Percentiles rank a stretch among this genome's conserved stretches.
phyloP scores from a whole-genome alignment of 2,888 invertebrate genomes.

The Dysmachus trigonus region DNA sequence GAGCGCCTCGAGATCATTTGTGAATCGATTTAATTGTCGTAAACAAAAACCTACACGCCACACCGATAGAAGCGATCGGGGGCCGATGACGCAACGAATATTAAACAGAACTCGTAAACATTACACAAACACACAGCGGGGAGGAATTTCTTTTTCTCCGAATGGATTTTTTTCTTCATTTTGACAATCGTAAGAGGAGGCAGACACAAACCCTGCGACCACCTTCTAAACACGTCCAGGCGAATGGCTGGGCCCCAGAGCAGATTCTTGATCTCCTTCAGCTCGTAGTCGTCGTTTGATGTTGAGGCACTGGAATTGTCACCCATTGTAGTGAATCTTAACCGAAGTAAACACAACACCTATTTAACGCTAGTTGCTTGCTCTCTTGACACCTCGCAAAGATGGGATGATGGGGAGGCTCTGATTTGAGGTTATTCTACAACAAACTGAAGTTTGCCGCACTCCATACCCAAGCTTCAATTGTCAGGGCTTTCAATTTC shows the following conservation, averaged over 20 bases:
- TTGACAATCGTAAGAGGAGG: background rate
- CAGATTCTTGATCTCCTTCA: constrained; percentile 78
- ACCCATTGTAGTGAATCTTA: constrained; percentile 54
- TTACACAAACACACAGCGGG: constrained; percentile 16
- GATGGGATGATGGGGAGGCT: background rate
- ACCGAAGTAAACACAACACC: constrained; percentile 43
- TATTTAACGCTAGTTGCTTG: constrained; percentile 42
- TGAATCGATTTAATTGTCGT: constrained; percentile 2
- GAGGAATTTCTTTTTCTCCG: background rate
- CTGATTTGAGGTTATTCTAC: constrained; percentile 47
- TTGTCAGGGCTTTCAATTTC: background rate
- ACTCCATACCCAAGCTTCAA: too few species aligned
- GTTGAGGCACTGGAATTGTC: constrained; percentile 59
- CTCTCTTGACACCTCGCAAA: constrained; percentile 29
- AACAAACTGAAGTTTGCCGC: constrained; percentile 33
- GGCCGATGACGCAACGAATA: constrained; percentile 23
- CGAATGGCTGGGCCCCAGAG: constrained; percentile 87
- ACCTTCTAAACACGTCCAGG: constrained; percentile 87
- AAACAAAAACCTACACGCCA: constrained; percentile 1
- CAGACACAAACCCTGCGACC: constrained; percentile 80
- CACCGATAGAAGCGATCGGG: background rate
- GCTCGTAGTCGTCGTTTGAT: constrained; percentile 68
- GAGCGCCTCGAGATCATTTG: background rate
- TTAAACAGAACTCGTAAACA: constrained; percentile 27
- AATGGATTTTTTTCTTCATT: background rate